Conservation (phyloP, 2,797 vertebrate species). For the Bradypodion ventrale region DNA sequence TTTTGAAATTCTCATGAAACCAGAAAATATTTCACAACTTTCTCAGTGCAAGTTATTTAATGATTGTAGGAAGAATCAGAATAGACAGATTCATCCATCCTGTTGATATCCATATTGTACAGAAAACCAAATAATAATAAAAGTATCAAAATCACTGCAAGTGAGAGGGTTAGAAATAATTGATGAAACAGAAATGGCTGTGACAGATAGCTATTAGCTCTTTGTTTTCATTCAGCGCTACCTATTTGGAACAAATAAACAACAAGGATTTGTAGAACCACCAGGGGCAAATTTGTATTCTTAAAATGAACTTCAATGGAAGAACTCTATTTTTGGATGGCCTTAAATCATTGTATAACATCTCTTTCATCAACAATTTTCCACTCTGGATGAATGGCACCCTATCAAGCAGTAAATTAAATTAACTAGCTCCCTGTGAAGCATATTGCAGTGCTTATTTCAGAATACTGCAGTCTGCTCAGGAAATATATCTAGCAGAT, state of each 20-base stretch:
- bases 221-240: neutral
- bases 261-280: neutral
- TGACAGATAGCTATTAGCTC: neutral
- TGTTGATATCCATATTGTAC: too few species aligned
- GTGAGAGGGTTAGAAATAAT: too few species aligned
- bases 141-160: neutral
- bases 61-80: neutral
- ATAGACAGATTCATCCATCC: neutral
- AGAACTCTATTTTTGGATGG: neutral
- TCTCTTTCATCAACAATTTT: constrained; percentile 10
- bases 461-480: neutral
- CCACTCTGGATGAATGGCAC: neutral
- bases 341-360: constrained; percentile 13
- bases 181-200: neutral
- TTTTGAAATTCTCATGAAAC: too few species aligned
- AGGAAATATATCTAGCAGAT: constrained; percentile 13
- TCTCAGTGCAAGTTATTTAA: neutral
- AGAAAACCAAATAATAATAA: neutral
- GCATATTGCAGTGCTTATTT: constrained; percentile 15
- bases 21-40: too few species aligned
- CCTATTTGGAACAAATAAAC: neutral
- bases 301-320: neutral
- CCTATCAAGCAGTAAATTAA: constrained; percentile 20
- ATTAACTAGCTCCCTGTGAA: constrained; percentile 21
- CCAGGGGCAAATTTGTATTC: neutral